phyloP scores from a whole-genome alignment of 2,797 vertebrate genomes.

The Scyliorhinus canicula region DNA sequence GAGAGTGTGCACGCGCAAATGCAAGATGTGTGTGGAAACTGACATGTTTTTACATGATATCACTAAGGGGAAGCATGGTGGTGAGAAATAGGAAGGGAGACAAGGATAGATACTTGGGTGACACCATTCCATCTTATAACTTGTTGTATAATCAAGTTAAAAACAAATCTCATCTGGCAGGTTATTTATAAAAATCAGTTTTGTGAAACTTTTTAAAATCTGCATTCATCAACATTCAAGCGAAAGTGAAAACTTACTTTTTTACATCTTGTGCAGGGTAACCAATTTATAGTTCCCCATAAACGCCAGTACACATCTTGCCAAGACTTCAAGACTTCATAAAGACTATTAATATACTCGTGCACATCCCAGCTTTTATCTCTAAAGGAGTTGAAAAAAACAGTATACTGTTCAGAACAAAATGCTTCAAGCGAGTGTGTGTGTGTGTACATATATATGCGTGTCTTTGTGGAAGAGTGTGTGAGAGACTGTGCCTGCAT shows the following conservation, averaged over 20 bases:
- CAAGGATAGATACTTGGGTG: neutral
- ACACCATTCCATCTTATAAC: neutral
- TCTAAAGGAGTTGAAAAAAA: slow-evolving; percentile 53
- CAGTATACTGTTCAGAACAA: neutral
- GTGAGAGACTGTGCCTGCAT: too few relatives aligned
- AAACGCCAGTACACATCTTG: slow-evolving; percentile 91
- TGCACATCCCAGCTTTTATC: slow-evolving; percentile 92
- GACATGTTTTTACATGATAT: neutral
- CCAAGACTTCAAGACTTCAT: slow-evolving; percentile 91
- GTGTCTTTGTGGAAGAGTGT: too few relatives aligned
- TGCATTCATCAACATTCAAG: neutral
- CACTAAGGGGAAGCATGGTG: neutral
- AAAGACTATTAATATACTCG: slow-evolving; percentile 73
- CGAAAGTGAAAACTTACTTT: slow-evolving; percentile 59
- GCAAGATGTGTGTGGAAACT: neutral
- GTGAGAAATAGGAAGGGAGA: neutral
- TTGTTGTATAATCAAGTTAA: neutral
- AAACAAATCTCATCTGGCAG: neutral
- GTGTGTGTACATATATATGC: too few relatives aligned
- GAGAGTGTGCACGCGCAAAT: too few relatives aligned
- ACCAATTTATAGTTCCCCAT: slow-evolving; percentile 85
- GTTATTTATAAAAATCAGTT: neutral
- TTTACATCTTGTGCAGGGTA: slow-evolving; percentile 79
- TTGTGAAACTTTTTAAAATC: neutral
- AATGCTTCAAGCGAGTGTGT: too few relatives aligned